Base-by-base conservation (phyloP, 2,888 invertebrate species). In the Rhopalosiphum nymphaeae region DNA sequence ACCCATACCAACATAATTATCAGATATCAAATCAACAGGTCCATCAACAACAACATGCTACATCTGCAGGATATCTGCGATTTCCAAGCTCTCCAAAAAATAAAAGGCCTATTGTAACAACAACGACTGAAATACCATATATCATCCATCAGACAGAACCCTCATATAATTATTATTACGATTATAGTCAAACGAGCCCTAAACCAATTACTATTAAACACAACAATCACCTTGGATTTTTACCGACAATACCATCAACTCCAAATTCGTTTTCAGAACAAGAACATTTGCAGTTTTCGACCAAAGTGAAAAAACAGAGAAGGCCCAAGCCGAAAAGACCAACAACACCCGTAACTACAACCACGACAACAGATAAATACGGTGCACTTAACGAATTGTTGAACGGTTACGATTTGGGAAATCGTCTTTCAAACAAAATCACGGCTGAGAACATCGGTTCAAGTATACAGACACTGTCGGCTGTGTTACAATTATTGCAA, bases 361-460 rank as follows among this genome's bases (percentile, higher is more conserved):
- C 78, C 7, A 85, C 89, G 7, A 93, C 88, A 26, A 92, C 94
- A n/a, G 94, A 94, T 57, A 91, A 94, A 49, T 91, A 92, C 36
- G 90, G 93, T 25, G 94, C 95, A 94, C 95, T 97, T 84, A 96
- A 96, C 0, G 96, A 97, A 95, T 97, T 98, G 95, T 95, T 98
- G 84, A 97, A 97, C 95, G 97, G 98, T 94, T 96, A 98, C 56
- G 98, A 98, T 96, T 96, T 97, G 42, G 97, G 97, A 95, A 98
- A 98, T 96, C 97, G 97, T 88, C 96, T 98, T 95, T 98, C 98
- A 0, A 97, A 97, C 95, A 97, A 97, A 21, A 96, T 98, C 53
- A 98, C 97, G 10, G 97, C 97, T 92, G 97, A 98, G 95, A 98
- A 98, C 95, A 97, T 98, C 89, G 97, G 98, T 95, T 97, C 97